Conservation (phyloP, 2,888 invertebrate species). For the Malachius bipustulatus region DNA sequence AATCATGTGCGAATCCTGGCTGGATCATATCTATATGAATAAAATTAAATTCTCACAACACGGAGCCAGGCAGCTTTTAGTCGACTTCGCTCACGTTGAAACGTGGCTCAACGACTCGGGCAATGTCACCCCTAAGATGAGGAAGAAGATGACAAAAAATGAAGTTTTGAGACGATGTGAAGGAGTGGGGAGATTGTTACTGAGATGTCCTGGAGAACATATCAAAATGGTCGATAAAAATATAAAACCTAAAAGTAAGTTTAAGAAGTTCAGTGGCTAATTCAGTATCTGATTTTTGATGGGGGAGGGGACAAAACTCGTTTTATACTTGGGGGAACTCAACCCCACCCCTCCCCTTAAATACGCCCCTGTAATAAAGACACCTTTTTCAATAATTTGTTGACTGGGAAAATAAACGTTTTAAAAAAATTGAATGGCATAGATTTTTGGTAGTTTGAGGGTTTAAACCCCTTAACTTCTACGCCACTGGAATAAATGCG, state of each 20-base stretch:
- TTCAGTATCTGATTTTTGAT: constrained; percentile 2
- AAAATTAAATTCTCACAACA: constrained; percentile 70
- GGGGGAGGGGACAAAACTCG: background rate
- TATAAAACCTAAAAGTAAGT: constrained; percentile 20
- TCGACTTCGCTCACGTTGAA: constrained; percentile 70
- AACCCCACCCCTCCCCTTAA: too few relatives aligned
- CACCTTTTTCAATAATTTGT: too few relatives aligned
- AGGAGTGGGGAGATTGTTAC: constrained; percentile 68
- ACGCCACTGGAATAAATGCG: too few relatives aligned
- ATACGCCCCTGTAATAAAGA: too few relatives aligned
- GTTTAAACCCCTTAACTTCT: too few relatives aligned
- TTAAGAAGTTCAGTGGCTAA: too few relatives aligned
- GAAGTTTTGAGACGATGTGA: constrained; percentile 66
- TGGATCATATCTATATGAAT: constrained; percentile 73
- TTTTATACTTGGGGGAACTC: background rate
- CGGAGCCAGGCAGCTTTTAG: constrained; percentile 66
- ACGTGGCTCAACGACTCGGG: constrained; percentile 61
- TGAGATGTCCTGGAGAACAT: constrained; percentile 73
- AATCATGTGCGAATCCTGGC: constrained; percentile 78
- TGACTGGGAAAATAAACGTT: too few relatives aligned
- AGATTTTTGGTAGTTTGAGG: too few relatives aligned
- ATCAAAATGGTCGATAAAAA: constrained; percentile 53
- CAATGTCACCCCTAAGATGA: constrained; percentile 41
- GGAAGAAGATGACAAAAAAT: constrained; percentile 47
- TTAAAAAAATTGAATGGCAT: too few relatives aligned